Percentiles rank a stretch among this genome's conserved stretches.
phyloP scores from a whole-genome alignment of 2,113 vertebrate species.

The Mus spicilegus region DNA sequence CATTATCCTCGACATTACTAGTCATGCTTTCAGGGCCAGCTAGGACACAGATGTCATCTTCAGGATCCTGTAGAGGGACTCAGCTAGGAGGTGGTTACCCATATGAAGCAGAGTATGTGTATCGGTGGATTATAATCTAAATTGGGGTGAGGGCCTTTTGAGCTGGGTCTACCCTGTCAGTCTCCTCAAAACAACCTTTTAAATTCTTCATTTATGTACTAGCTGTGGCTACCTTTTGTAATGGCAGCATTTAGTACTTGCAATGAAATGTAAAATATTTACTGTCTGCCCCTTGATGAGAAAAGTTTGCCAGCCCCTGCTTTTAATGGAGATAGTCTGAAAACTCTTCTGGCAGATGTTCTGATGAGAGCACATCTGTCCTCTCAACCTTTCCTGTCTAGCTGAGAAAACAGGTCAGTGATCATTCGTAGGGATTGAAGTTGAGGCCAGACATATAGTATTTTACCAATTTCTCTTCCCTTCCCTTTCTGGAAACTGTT shows the following conservation, averaged over 20 bases:
- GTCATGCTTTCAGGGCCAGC: background rate
- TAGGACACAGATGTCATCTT: background rate
- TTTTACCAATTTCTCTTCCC: background rate
- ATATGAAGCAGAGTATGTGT: background rate
- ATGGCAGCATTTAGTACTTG: background rate
- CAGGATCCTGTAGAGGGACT: background rate
- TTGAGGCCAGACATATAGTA: background rate
- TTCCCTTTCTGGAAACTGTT: background rate
- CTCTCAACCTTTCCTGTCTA: background rate
- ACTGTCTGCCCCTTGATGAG: background rate
- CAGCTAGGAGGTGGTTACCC: background rate
- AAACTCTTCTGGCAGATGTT: background rate
- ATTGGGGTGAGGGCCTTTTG: background rate
- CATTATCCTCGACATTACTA: background rate
- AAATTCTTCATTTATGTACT: background rate
- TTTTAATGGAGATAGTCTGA: slow-evolving; percentile 42
- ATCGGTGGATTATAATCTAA: background rate
- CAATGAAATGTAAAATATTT: slow-evolving; percentile 10
- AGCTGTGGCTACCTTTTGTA: background rate
- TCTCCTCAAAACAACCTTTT: background rate
- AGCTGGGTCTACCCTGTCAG: background rate
- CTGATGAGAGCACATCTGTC: background rate
- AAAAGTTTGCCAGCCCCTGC: slow-evolving; percentile 12
- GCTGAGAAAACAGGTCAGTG: background rate
- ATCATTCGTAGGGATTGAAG: background rate